phyloP scores from a whole-genome alignment of 2,113 vertebrate genomes.

The Gnathochromis pfefferi region DNA sequence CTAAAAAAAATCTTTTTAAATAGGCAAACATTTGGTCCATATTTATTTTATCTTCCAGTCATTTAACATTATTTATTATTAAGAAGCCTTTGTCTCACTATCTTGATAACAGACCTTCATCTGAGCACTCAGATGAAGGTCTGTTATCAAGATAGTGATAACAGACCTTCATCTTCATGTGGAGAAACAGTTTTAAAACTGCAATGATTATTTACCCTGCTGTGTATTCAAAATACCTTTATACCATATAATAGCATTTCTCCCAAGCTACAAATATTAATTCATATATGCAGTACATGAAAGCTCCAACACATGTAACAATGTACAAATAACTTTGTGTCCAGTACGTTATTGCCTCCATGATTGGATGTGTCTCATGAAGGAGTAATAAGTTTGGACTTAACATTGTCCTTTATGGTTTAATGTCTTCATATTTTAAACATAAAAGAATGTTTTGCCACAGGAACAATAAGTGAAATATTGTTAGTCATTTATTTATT shows the following conservation, averaged over 20 bases:
- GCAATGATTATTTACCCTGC: background rate
- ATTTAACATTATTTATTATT: background rate
- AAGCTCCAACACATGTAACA: background rate
- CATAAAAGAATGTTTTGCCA: background rate
- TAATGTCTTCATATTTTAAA: background rate
- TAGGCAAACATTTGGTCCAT: background rate
- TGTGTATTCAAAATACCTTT: background rate
- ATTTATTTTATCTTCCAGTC: background rate
- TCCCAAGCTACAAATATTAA: background rate
- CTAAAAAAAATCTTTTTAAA: background rate
- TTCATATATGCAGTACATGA: background rate
- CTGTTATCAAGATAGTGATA: no score
- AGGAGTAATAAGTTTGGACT: accelerated
- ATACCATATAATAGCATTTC: background rate
- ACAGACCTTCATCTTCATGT: background rate
- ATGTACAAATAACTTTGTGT: background rate
- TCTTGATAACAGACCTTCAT: background rate
- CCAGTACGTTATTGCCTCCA: background rate
- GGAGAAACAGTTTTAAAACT: background rate
- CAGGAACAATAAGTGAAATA: background rate
- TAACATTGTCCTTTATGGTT: accelerated
- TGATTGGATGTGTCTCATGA: background rate
- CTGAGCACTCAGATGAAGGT: background rate
- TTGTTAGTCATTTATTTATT: background rate
- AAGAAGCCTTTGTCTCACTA: background rate